Evolutionary conservation across 2,888 invertebrate genomes (phyloP).

Genomic region (Thereva unica): DNA sequence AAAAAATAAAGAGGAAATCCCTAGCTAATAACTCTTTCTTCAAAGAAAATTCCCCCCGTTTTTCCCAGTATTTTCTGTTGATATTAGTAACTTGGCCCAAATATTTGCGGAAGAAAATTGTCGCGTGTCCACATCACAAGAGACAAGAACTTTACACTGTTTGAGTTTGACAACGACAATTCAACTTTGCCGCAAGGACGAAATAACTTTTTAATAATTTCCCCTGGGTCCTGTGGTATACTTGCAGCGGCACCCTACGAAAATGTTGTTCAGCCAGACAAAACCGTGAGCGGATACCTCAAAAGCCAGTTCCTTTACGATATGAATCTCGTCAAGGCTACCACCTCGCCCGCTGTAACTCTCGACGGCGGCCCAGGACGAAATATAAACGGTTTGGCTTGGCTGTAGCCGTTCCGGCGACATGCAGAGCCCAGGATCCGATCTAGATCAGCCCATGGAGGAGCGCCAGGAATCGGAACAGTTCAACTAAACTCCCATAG

Average conservation of each 20-base stretch:
- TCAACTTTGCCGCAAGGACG: conserved; percentile 25
- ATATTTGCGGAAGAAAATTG: conserved; percentile 27
- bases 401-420: no score
- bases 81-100: conserved; percentile 27
- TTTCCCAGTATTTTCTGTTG: background rate
- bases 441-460: background rate
- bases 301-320: background rate
- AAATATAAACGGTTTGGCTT: no score
- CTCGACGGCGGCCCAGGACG: no score
- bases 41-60: no score
- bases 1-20: no score
- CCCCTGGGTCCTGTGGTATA: conserved; percentile 21
- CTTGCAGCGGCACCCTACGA: conserved; percentile 18
- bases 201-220: conserved; percentile 32
- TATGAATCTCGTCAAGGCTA: no score
- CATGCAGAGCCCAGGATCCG: background rate
- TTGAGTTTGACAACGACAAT: conserved; percentile 30
- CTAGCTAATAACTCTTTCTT: no score
- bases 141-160: conserved; percentile 21
- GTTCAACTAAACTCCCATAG: conserved; percentile 18
- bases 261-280: background rate
- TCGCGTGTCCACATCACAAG: conserved; percentile 27
- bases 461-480: conserved; percentile 9
- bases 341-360: no score
- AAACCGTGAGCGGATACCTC: conserved; percentile 3